Conservation (phyloP, 1,140 invertebrate species). For the Cyclina sinensis region DNA sequence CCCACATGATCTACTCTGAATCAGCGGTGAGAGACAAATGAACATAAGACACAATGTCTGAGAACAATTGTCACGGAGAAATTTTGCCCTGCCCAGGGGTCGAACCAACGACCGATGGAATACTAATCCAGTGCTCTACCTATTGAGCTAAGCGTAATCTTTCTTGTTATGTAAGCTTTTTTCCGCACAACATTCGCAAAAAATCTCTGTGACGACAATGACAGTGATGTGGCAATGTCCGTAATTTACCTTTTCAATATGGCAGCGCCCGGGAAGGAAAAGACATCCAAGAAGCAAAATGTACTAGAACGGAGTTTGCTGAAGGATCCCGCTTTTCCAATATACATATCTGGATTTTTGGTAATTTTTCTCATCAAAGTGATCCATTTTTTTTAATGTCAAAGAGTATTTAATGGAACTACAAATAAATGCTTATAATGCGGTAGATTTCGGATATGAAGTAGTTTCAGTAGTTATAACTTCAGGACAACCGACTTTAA, state of each 20-base stretch:
- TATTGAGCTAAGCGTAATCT: no score
- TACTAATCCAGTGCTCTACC: no score
- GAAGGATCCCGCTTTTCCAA: conserved; percentile 10
- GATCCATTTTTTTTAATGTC: background rate
- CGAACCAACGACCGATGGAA: no score
- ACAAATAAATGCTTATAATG: background rate
- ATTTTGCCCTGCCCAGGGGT: no score
- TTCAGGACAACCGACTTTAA: background rate
- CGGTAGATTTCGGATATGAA: background rate
- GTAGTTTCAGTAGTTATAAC: background rate
- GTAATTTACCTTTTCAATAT: background rate
- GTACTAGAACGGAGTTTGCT: background rate
- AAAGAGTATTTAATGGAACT: background rate
- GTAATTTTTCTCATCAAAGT: background rate
- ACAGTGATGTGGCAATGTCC: background rate
- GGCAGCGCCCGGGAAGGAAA: background rate
- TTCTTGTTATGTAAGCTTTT: no score
- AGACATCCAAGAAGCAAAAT: background rate
- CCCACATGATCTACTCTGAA: no score
- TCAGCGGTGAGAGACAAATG: no score
- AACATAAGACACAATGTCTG: no score
- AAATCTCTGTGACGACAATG: no score
- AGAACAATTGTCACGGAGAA: no score
- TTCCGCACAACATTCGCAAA: no score
- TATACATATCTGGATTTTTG: conserved; percentile 30